These are phyloP conservation scores for Formica selysi DNA, from an alignment of 1,140 invertebrate species.

Conservation along the genomic window DNA sequence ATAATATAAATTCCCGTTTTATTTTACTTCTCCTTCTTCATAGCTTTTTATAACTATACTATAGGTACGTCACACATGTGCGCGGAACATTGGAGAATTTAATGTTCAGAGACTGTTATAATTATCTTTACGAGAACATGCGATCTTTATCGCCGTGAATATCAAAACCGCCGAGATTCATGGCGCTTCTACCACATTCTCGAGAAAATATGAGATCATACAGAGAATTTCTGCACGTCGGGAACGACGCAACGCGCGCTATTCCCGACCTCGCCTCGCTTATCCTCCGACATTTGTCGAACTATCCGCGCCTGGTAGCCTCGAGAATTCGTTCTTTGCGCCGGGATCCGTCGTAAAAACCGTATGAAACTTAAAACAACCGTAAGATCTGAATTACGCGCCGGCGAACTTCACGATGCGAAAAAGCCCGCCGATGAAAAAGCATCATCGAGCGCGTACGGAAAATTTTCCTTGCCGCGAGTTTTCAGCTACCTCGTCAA, in stretches of 20 bases:
- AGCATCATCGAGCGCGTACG: constrained; percentile 52
- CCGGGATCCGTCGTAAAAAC: constrained; percentile 27
- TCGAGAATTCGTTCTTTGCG: constrained; percentile 48
- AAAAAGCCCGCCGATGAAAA: constrained; percentile 47
- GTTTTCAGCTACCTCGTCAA: constrained; percentile 66
- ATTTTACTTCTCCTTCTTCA: neutral
- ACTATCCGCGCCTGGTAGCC: constrained; percentile 26
- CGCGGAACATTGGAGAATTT: neutral
- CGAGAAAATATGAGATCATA: constrained; percentile 12
- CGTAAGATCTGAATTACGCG: constrained; percentile 59
- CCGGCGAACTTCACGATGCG: constrained; percentile 33
- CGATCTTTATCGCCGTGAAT: neutral
- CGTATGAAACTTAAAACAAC: constrained; percentile 63
- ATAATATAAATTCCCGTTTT: neutral
- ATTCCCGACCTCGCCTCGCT: neutral
- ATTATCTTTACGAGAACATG: constrained; percentile 3
- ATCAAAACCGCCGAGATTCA: constrained; percentile 1
- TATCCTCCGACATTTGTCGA: constrained; percentile 36
- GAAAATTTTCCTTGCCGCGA: constrained; percentile 51
- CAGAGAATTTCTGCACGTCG: constrained; percentile 35
- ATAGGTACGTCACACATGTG: neutral
- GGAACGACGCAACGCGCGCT: neutral
- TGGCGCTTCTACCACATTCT: constrained; percentile 13
- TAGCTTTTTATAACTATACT: neutral
- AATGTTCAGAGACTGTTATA: neutral